Conservation (phyloP, 2,113 vertebrate species). For the Pogonocichla stellata region DNA sequence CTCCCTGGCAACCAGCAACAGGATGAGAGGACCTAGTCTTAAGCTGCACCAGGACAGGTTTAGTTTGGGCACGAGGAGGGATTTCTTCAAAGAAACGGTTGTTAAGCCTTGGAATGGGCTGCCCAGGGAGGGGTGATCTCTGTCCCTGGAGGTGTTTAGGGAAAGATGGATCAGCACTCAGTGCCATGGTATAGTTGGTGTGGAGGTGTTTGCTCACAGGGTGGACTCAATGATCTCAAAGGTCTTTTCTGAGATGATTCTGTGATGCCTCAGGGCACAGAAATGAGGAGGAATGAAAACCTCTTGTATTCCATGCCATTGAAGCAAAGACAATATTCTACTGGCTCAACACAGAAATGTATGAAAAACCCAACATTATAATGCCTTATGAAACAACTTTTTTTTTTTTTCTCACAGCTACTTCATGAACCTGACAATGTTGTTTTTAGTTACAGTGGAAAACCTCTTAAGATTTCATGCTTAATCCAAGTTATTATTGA, state of each 20-base stretch:
- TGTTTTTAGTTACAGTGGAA: background rate
- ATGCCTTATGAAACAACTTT: background rate
- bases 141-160: background rate
- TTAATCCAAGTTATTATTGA: background rate
- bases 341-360: background rate
- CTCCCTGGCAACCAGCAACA: background rate
- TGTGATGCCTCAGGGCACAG: background rate
- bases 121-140: background rate
- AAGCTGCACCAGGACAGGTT: background rate
- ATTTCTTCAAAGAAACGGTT: background rate
- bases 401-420: background rate
- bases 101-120: background rate
- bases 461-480: background rate
- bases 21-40: background rate
- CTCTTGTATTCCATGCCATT: background rate
- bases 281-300: background rate
- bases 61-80: background rate
- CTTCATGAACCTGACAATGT: background rate
- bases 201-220: no score
- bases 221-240: background rate
- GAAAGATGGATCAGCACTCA: rapidly evolving
- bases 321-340: background rate
- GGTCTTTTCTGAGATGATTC: background rate
- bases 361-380: background rate
- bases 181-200: rapidly evolving